Percentiles rank a stretch among this genome's conserved stretches.
Conservation (phyloP, 2,797 vertebrate genomes). For the Tokudaia tokunoshimensis region DNA sequence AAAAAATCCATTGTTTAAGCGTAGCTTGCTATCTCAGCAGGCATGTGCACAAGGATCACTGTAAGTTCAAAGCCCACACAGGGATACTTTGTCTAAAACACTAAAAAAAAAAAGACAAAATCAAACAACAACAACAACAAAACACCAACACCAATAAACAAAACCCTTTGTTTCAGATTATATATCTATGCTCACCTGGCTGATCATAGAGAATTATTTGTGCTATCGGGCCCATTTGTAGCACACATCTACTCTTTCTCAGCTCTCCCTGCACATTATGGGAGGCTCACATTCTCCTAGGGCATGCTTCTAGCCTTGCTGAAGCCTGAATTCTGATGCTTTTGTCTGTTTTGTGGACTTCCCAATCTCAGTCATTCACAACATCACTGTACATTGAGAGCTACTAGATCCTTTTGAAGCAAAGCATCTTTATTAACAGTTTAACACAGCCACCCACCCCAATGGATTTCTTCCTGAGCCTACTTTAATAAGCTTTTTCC, state of each 20-base stretch:
- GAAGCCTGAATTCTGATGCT: neutral
- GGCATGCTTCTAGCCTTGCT: neutral
- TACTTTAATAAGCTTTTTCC: conserved; percentile 60
- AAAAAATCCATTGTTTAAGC: conserved; percentile 1
- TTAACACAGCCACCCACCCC: neutral
- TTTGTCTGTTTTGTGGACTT: neutral
- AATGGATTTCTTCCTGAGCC: conserved; percentile 33
- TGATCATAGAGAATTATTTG: conserved; percentile 19
- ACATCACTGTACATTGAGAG: neutral
- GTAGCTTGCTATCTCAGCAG: neutral
- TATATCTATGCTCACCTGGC: neutral
- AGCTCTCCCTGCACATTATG: neutral
- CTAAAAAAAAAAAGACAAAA: neutral
- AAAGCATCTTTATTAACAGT: conserved; percentile 49
- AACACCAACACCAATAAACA: neutral
- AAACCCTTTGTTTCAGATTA: conserved; percentile 31
- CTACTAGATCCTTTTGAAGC: conserved; percentile 20
- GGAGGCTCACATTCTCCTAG: conserved; percentile 10
- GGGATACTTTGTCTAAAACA: neutral
- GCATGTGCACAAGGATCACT: neutral
- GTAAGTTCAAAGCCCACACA: neutral
- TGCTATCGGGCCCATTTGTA: neutral
- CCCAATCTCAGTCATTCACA: conserved; percentile 35
- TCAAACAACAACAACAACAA: neutral
- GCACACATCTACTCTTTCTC: neutral